Evolutionary conservation across 2,797 vertebrate species (phyloP).

Genomic region (Valencia hispanica): DNA sequence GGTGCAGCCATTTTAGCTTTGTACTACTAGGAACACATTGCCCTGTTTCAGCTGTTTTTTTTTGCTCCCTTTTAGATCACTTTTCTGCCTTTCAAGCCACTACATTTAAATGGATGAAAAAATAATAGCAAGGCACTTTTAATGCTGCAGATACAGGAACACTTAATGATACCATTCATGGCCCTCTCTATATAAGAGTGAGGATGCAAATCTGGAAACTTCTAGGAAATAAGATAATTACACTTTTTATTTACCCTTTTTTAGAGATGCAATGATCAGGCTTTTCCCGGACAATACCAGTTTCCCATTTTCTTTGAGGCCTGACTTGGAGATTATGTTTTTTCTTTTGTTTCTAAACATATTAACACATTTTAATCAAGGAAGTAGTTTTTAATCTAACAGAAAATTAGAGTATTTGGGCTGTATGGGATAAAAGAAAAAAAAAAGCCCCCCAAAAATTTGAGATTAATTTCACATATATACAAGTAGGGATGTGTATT

Average conservation of each 20-base stretch:
- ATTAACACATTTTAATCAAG: neutral
- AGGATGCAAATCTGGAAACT: neutral
- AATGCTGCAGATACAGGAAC: neutral
- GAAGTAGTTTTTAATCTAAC: neutral
- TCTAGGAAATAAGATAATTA: neutral
- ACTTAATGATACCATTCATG: neutral
- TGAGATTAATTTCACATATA: too few relatives aligned
- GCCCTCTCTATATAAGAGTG: neutral
- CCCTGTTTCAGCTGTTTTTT: slow-evolving; percentile 4
- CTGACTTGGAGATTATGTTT: neutral
- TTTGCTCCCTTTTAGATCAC: neutral
- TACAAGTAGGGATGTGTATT: too few relatives aligned
- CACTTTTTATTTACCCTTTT: neutral
- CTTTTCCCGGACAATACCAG: neutral
- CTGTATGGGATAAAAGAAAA: neutral
- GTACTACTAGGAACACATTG: neutral
- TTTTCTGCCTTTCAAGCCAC: neutral
- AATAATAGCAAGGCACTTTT: neutral
- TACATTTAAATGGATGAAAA: neutral
- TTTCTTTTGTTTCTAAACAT: neutral
- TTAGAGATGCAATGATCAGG: neutral
- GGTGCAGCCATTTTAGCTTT: slow-evolving; percentile 73
- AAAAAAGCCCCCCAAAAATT: neutral
- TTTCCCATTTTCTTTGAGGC: neutral
- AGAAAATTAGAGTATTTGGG: neutral